Percentiles rank a stretch among this genome's conserved stretches.
Evolutionary conservation across 2,888 invertebrate species (phyloP).

Genomic region (Drosophila atroscutellata): DNA sequence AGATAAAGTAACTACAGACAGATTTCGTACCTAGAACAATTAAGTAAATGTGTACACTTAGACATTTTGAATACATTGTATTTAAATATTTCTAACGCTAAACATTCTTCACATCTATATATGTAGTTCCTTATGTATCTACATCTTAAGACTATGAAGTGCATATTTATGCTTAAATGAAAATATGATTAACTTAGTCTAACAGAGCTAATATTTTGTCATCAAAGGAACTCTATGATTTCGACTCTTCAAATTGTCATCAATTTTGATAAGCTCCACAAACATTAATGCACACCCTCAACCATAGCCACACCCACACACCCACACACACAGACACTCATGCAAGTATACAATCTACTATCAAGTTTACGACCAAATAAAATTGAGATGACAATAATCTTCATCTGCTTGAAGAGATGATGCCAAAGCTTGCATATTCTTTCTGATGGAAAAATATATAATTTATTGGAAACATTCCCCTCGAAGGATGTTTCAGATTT

Average conservation of each 20-base stretch:
- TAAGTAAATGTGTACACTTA: conserved; percentile 16
- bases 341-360: conserved; percentile 1
- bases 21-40: conserved; percentile 20
- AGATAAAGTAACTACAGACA: conserved; percentile 20
- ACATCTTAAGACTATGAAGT: conserved; percentile 28
- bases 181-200: conserved; percentile 36
- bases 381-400: conserved; percentile 18
- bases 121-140: conserved; percentile 13
- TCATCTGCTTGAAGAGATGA: conserved; percentile 1
- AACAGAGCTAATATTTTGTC: conserved; percentile 34
- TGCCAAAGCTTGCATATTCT: conserved; percentile 6
- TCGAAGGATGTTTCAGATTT: not conserved
- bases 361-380: conserved; percentile 27
- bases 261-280: conserved; percentile 16
- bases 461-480: not conserved
- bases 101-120: conserved; percentile 17
- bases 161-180: conserved; percentile 7
- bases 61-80: conserved; percentile 59
- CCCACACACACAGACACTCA: not conserved
- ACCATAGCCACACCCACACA: not conserved
- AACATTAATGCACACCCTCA: not conserved
- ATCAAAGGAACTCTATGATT: conserved; percentile 56
- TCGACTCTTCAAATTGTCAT: conserved; percentile 15
- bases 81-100: conserved; percentile 46
- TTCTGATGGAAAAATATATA: not conserved